Evolutionary conservation across 2,113 vertebrate genomes (phyloP).

Genomic region (Amblyopsis rosae): DNA sequence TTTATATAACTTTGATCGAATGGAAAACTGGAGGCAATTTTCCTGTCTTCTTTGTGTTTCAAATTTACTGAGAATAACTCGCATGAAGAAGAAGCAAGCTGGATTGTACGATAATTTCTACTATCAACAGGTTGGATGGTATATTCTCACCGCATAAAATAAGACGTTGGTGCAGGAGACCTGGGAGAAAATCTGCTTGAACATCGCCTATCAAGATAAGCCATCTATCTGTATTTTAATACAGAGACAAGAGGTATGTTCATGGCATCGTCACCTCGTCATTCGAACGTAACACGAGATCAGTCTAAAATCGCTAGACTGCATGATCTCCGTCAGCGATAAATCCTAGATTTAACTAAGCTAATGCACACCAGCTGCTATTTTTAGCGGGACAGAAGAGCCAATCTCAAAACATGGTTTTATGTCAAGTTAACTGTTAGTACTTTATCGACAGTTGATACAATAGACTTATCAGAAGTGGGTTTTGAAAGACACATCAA

Average conservation of each 20-base stretch:
- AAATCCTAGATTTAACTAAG: background rate
- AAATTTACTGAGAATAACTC: slow-evolving; percentile 24
- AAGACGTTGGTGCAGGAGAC: slow-evolving; percentile 12
- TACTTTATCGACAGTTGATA: background rate
- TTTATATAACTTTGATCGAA: background rate
- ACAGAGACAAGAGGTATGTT: slow-evolving; percentile 43
- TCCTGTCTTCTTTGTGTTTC: background rate
- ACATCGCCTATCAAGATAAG: background rate
- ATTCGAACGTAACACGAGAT: background rate
- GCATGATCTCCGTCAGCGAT: background rate
- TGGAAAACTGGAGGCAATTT: background rate
- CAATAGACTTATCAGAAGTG: too few species aligned
- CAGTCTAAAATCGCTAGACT: background rate
- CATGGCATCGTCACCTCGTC: slow-evolving; percentile 36
- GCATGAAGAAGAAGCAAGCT: slow-evolving; percentile 12
- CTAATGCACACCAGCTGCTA: background rate
- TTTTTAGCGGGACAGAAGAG: slow-evolving; percentile 31
- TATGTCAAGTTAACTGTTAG: slow-evolving; percentile 6
- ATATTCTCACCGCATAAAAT: slow-evolving; percentile 21
- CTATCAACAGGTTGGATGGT: slow-evolving; percentile 32
- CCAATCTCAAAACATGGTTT: background rate
- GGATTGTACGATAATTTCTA: slow-evolving; percentile 13
- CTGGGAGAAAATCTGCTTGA: background rate
- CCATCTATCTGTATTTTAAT: background rate
- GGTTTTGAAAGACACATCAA: slow-evolving; percentile 15